Evolutionary conservation across 2,888 invertebrate species (phyloP).

Genomic region (Physocephala rufipes): DNA sequence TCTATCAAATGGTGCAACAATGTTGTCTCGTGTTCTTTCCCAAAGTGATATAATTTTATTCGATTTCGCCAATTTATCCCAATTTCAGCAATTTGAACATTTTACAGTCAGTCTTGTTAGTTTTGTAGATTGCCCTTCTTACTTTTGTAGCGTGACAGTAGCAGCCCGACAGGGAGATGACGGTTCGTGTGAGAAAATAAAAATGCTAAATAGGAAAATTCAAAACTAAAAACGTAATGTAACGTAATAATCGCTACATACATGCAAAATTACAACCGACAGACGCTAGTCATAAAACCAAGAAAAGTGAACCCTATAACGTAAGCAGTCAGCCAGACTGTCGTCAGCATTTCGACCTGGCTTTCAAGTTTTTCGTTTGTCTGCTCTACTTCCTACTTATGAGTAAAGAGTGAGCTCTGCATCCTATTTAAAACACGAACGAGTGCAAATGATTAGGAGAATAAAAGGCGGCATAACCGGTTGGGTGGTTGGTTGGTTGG

Average conservation of each 20-base stretch:
- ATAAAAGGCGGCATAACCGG: not conserved
- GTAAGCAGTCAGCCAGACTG: too few relatives aligned
- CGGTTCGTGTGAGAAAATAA: slow-evolving; percentile 10
- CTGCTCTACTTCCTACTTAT: too few relatives aligned
- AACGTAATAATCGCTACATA: too few relatives aligned
- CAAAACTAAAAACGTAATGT: slow-evolving; percentile 2
- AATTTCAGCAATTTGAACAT: not conserved
- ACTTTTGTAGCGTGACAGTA: too few relatives aligned
- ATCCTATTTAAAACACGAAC: not conserved
- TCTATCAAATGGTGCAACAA: too few relatives aligned
- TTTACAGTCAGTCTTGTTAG: not conserved
- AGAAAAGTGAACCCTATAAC: not conserved
- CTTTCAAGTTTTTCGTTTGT: too few relatives aligned
- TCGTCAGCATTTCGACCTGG: too few relatives aligned
- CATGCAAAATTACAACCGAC: not conserved
- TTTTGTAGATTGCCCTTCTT: not conserved
- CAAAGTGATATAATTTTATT: too few relatives aligned
- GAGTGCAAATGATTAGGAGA: not conserved
- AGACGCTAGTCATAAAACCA: slow-evolving; percentile 2
- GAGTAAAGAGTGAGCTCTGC: not conserved
- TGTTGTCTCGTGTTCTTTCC: too few relatives aligned
- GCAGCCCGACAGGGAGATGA: not conserved
- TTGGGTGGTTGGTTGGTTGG: not conserved
- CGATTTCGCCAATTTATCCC: too few relatives aligned
- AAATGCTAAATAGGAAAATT: slow-evolving; percentile 27